A percentile compares a stretch with the other conserved stretches of the same genome.
These are phyloP conservation scores for Clarias batrachus DNA, from an alignment of 2,113 vertebrate species.

Conservation along the genomic window DNA sequence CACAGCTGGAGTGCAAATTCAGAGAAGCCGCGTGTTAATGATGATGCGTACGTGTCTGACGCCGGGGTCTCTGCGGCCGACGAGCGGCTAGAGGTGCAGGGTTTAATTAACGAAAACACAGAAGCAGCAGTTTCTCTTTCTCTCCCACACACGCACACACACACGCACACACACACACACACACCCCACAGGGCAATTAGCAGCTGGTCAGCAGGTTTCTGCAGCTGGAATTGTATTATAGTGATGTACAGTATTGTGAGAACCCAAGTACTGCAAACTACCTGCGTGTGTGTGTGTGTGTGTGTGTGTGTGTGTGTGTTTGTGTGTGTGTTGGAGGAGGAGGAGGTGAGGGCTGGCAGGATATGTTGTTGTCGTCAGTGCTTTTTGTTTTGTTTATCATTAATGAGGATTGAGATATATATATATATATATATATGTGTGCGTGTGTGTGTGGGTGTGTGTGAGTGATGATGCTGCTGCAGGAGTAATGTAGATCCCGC, in stretches of 20 bases:
- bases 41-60: conserved; percentile 32
- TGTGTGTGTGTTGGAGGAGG: background rate
- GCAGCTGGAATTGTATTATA: conserved; percentile 37
- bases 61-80: conserved; percentile 28
- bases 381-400: background rate
- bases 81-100: conserved; percentile 28
- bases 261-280: background rate
- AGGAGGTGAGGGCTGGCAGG: too few species aligned
- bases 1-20: conserved; percentile 20
- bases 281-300: conserved; percentile 4
- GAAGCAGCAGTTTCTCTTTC: conserved; percentile 44
- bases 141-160: background rate
- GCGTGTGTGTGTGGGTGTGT: conserved; percentile 12
- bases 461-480: background rate
- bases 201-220: conserved; percentile 18
- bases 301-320: conserved; percentile 10
- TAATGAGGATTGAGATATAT: background rate
- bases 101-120: conserved; percentile 56
- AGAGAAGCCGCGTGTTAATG: conserved; percentile 25
- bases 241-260: conserved; percentile 8
- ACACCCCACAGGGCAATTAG: conserved; percentile 44
- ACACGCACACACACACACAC: background rate
- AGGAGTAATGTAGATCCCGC: background rate
- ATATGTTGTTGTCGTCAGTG: background rate
- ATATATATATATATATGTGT: background rate